phyloP scores from a whole-genome alignment of 1,140 invertebrate genomes.

The Schmidtea mediterranea region DNA sequence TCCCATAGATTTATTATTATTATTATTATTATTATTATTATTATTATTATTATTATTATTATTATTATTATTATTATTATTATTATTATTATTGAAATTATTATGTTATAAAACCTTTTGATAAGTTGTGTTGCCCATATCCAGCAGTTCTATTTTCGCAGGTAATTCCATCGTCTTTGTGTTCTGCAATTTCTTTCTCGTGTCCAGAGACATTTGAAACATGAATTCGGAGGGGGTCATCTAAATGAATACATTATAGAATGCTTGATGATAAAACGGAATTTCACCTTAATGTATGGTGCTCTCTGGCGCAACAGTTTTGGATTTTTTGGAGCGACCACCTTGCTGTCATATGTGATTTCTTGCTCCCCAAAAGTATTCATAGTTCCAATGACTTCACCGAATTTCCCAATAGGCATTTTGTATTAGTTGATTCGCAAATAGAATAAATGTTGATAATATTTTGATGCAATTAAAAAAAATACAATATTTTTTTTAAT shows the following conservation, averaged over 20 bases:
- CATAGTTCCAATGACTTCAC: slow-evolving; percentile 23
- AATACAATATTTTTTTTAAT: too few relatives aligned
- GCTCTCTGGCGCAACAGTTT: slow-evolving; percentile 18
- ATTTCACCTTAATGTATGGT: slow-evolving; percentile 11
- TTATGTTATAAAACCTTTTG: slow-evolving; percentile 16
- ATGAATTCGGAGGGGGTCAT: slow-evolving; percentile 24
- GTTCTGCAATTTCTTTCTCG: slow-evolving; percentile 24
- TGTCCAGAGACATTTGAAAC: slow-evolving; percentile 24
- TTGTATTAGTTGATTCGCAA: background rate
- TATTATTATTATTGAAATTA: background rate
- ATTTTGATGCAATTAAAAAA: too few relatives aligned
- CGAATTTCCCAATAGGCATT: slow-evolving; percentile 21
- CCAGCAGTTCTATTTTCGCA: slow-evolving; percentile 21
- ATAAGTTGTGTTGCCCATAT: slow-evolving; percentile 25
- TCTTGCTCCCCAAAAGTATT: slow-evolving; percentile 18
- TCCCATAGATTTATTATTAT: background rate
- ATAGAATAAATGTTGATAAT: too few relatives aligned
- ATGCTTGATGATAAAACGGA: slow-evolving; percentile 5
- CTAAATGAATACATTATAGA: slow-evolving; percentile 11
- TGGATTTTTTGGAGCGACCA: slow-evolving; percentile 24
- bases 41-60: background rate
- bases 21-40: background rate
- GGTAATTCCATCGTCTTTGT: slow-evolving; percentile 24
- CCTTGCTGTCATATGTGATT: slow-evolving; percentile 20
- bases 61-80: background rate